Base-by-base conservation (phyloP, 2,113 vertebrate species). In the Megaceryle maxima region DNA sequence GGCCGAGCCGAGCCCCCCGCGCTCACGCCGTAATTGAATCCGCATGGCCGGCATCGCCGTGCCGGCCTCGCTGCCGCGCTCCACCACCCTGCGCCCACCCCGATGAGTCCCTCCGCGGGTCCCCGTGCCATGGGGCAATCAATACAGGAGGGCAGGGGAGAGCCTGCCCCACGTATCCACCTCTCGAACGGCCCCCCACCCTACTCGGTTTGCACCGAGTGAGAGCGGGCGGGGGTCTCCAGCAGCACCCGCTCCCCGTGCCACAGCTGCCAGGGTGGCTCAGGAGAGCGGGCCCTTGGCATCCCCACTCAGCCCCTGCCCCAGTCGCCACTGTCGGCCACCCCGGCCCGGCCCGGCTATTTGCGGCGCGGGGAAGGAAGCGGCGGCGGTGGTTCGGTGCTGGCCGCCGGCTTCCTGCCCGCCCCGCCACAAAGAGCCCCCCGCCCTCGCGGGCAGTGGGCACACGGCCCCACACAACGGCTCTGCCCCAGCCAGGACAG, bases 1-100 rank as follows among this genome's bases (percentile, higher is more conserved):
- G 97, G 96, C 43, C 62, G 94, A 75, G 90, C 87, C 41, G 76
- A 94, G 88, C 97, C 77, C 88, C 94, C 88, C 15, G 73, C 28
- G 70, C 97, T 97, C 97, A 31, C 87, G 73, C 95, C 81, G 96
- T 98, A 99, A 99, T 99, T 98, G 98, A 98, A 98, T 97, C 99
- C 98, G 88, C 97, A 98, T 99, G 98, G 96, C 90, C 76, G 8
- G 63, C 79, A 70, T 74, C 46, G 87, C 87, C 43, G 33, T 17
- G 31, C 62, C 8, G 41, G 82, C 69, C 83, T 29, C n/a, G 5
- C 77, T 44, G 15, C 26, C 7, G 56, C 79, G 39, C 83, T 44
- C 76, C 72, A 15, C 55, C 28, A 6, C 66, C 72, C 44, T 5
- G 16, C 13, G 9, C 50, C 50, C 50, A 25, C 50, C 50, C 6